Base-by-base conservation (phyloP, 2,113 vertebrate species). In the Bungarus multicinctus region DNA sequence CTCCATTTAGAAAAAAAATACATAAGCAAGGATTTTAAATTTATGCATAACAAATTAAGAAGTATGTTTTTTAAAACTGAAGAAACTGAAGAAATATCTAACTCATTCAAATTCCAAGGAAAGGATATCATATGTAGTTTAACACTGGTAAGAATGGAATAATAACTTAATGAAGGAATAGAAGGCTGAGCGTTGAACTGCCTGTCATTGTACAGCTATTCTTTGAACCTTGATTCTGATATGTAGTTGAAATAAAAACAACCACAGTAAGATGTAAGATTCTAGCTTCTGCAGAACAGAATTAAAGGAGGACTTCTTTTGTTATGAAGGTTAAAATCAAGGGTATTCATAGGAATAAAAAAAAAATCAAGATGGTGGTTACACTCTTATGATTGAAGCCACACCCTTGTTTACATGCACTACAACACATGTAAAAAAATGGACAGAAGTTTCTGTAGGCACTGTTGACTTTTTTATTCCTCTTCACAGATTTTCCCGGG, bases 71-170 rank as follows among this genome's bases (percentile, higher is more conserved):
- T 96, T 97, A 89, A 57, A 81, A 22, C 2, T 25, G 53, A 90
- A 94, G 93, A 95, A 96, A 94, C 53, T 94, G 88, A 91, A 96
- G 96, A 91, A 96, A 95, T 95, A 94, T 97, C 97, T 97, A 96
- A 96, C 96, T 95, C 93, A 92, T 94, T 96, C 95, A 96, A 97
- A 98, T 97, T 95, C 97, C 94, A 92, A 93, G 94, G 96, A 96
- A 91, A 87, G 94, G 96, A 93, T 97, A 94, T 96, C 95, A 96
- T 97, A 96, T 96, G 93, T 81, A 97, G 95, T 97, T 96, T 97
- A 98, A 97, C 94, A 89, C 96, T 93, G 95, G 0, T 97, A 97
- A 97, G 91, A 94, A 95, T 94, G 92, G 95, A 95, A 95, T 96
- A 97, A 97, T 96, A 97, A 96, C 93, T 88, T 94, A 89, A 52